A percentile compares a stretch with the other conserved stretches of the same genome.
phyloP scores from a whole-genome alignment of 2,113 vertebrate genomes.

The Drymodes brunneopygia region DNA sequence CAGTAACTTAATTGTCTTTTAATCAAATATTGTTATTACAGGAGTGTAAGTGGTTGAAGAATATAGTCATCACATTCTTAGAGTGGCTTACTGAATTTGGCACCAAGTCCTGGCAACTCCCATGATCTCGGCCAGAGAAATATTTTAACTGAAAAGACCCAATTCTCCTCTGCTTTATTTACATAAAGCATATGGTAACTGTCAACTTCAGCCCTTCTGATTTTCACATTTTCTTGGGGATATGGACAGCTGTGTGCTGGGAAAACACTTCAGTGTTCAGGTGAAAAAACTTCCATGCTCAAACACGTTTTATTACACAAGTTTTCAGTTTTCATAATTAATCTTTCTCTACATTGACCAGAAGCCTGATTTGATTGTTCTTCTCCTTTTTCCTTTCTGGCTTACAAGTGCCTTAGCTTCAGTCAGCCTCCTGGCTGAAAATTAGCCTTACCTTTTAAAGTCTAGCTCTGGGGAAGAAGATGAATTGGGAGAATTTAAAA shows the following conservation, averaged over 20 bases:
- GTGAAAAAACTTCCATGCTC: not conserved
- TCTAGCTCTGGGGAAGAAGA: not conserved
- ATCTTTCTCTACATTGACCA: not conserved
- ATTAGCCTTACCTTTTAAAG: not conserved
- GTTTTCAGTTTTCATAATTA: not conserved
- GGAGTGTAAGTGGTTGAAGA: not conserved
- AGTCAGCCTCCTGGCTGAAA: not conserved
- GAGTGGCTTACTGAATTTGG: constrained; percentile 12
- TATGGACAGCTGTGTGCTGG: not conserved
- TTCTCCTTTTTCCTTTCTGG: not conserved
- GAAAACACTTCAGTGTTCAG: not conserved
- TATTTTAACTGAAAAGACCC: not conserved
- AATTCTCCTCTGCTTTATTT: constrained; percentile 15
- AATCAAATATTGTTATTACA: constrained; percentile 45
- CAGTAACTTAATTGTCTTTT: not conserved
- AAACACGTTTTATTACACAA: not conserved
- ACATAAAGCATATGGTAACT: not conserved
- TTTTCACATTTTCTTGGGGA: not conserved
- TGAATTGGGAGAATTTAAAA: constrained; percentile 7
- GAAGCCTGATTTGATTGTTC: not conserved
- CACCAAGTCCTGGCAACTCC: not conserved
- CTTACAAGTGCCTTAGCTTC: not conserved
- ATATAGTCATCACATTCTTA: constrained; percentile 32
- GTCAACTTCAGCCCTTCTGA: not conserved
- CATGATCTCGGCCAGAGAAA: not conserved